A percentile compares a stretch with the other conserved stretches of the same genome.
phyloP scores from a whole-genome alignment of 2,113 vertebrate genomes.

The Lasiurus borealis region DNA sequence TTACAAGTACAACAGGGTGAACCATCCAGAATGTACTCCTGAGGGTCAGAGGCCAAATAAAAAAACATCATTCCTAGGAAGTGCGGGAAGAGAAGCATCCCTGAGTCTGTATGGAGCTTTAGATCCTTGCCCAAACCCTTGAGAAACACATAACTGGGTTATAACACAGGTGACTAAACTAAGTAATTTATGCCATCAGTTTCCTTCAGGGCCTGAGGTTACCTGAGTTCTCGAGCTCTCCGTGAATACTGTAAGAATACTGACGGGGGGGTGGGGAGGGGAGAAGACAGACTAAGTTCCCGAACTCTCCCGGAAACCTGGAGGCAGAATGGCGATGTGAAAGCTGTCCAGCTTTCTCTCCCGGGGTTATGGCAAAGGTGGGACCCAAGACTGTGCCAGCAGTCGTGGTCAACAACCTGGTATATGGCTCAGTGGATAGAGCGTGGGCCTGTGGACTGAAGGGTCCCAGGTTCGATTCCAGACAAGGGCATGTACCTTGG shows the following conservation, averaged over 20 bases:
- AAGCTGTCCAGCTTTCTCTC: neutral
- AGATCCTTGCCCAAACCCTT: neutral
- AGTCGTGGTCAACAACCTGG: neutral
- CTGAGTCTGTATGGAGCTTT: neutral
- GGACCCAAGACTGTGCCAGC: neutral
- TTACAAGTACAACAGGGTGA: neutral
- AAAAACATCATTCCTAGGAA: neutral
- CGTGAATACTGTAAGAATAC: neutral
- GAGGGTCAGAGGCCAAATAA: neutral
- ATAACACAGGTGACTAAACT: neutral
- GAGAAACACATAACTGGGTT: neutral
- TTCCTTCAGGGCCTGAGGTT: neutral
- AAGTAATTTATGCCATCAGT: neutral
- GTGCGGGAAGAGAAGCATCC: neutral
- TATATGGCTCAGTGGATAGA: no score
- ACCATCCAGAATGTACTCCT: neutral
- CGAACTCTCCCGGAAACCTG: neutral
- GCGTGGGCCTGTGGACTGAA: no score
- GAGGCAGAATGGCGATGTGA: neutral
- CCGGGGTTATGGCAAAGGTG: neutral
- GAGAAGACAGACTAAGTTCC: neutral
- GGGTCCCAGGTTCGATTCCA: no score
- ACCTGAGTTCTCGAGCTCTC: neutral
- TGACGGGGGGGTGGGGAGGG: neutral
- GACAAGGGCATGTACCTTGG: no score